Conservation (phyloP, 2,888 invertebrate species). For the Imbricaverruca yamaguchii region DNA sequence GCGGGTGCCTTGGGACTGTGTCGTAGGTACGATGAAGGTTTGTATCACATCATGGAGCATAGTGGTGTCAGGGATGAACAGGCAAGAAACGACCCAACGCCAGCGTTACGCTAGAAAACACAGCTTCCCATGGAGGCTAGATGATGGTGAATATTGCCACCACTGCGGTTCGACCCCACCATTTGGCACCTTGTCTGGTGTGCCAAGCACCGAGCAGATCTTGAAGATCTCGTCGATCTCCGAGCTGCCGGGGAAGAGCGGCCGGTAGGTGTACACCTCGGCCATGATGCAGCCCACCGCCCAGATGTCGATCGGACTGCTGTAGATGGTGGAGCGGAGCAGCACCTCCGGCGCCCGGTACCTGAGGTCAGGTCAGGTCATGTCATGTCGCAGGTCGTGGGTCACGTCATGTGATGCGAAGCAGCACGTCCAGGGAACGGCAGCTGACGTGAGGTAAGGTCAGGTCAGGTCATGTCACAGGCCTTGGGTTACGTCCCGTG, state of each 20-base stretch:
- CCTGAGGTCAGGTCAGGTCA: constrained; percentile 48
- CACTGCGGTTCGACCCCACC: neutral
- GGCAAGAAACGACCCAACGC: no score
- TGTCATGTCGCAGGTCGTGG: neutral
- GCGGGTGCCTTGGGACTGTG: no score
- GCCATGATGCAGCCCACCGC: constrained; percentile 97
- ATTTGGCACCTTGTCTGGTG: constrained; percentile 66
- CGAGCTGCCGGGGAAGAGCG: constrained; percentile 90
- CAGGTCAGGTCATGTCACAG: neutral
- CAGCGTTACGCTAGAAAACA: no score
- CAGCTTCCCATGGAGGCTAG: no score
- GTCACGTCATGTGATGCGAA: neutral
- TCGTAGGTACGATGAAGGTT: no score
- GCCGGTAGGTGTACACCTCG: constrained; percentile 89
- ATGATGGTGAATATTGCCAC: no score
- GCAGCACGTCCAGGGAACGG: constrained; percentile 30
- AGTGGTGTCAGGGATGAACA: no score
- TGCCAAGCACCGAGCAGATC: constrained; percentile 85
- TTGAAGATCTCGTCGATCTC: constrained; percentile 96
- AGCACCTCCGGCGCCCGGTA: constrained; percentile 91
- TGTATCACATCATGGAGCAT: no score
- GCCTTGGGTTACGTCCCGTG: neutral
- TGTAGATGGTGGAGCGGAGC: constrained; percentile 89
- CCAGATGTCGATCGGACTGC: constrained; percentile 96
- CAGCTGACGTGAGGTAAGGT: constrained; percentile 58